phyloP scores from a whole-genome alignment of 23 tunicate genomes.

The Ascidia mentula region DNA sequence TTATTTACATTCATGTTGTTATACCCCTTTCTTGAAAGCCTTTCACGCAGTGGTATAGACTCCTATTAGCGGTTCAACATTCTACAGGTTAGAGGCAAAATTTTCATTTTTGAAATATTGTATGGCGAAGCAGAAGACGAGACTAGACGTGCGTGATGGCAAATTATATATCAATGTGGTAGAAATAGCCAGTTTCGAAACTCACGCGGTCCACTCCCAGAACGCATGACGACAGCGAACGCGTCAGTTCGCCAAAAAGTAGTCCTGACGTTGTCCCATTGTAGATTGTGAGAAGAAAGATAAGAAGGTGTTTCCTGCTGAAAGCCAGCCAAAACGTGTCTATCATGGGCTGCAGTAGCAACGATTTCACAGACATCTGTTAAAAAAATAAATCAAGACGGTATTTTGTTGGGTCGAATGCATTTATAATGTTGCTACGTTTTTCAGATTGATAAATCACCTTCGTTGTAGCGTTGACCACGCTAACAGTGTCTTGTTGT shows the following conservation, averaged over 20 bases:
- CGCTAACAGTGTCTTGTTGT: not conserved
- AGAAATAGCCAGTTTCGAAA: not conserved
- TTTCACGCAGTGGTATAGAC: not conserved
- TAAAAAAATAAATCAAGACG: not conserved
- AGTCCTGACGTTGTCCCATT: conserved; percentile 25
- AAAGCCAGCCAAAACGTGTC: conserved; percentile 5
- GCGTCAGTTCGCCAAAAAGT: conserved; percentile 37
- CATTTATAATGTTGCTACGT: not conserved
- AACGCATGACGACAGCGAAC: conserved; percentile 32
- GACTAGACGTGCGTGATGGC: too few relatives aligned
- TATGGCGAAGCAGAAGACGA: not conserved
- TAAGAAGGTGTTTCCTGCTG: conserved; percentile 34
- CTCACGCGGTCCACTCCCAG: conserved; percentile 37
- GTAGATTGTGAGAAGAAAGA: conserved; percentile 37
- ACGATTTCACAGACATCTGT: not conserved
- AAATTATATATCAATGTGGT: too few relatives aligned
- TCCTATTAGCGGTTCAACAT: not conserved
- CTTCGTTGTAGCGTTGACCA: not conserved
- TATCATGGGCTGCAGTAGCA: not conserved
- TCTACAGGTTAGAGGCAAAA: not conserved
- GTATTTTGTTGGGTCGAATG: not conserved
- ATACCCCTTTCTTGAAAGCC: not conserved
- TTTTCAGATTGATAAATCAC: not conserved
- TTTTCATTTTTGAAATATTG: not conserved
- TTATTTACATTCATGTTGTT: too few relatives aligned